Base-by-base conservation (phyloP, 2,113 vertebrate species). In the Nyctereutes procyonoides region DNA sequence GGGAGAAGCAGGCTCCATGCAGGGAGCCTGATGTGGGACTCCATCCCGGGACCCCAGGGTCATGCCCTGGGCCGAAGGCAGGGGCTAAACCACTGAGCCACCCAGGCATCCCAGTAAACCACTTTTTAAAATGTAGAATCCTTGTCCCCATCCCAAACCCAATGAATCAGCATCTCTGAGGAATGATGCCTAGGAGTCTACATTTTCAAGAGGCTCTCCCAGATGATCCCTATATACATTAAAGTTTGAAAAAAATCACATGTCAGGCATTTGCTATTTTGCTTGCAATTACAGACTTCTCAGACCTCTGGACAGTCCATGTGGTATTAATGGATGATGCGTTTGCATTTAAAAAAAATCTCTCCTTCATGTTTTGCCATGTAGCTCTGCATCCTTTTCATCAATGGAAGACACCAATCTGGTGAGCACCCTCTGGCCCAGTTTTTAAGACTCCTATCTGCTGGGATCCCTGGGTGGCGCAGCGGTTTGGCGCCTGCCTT, bases 371-470 rank as follows among this genome's bases (percentile, higher is more conserved):
- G 51, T 76, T 79, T 0, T 2, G 43, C 48, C 82, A 82, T 82
- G 32, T 74, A 55, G 77, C 9, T 60, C 63, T 8, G 17, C 51
- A 65, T 65, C 82, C 93, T 91, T 91, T 94, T 93, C 63, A 92
- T 96, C 71, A 8, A 3, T 48, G 63, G 92, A 95, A 97, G 60
- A 73, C 56, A 77, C 3, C 8, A 35, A 28, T 95, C 28, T 92
- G 76, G 58, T 55, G 83, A 90, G 55, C 71, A 88, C 87, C 80
- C 87, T 98, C 86, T 82, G 65, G 82, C 19, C 19, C 71, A 97
- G 77, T n/a, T 88, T 87, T 93, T 91, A 85, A 97, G 94, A 88
- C 85, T 97, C 77, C 76, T 93, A 73, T 88, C 96, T 98, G 93
- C 94, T 97, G n/a, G n/a, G n/a, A n/a, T n/a, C n/a, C n/a, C n/a